Evolutionary conservation across 1,140 invertebrate species (phyloP), one percentile per base, ranked within the genome.

Genomic region (Littorina saxatilis): DNA sequence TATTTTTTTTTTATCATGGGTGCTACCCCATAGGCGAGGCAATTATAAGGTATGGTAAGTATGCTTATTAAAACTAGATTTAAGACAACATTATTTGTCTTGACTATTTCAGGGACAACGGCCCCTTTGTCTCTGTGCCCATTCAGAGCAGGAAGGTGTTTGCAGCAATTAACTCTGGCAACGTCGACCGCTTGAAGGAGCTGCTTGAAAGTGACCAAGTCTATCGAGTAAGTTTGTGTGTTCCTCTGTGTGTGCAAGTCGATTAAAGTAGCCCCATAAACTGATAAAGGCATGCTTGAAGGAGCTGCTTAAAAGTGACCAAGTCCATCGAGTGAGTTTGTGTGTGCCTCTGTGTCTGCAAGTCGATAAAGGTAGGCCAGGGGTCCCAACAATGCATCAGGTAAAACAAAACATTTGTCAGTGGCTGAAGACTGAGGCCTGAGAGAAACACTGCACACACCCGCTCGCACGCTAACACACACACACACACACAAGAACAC

Each of bases 121-220:
- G 93, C 70, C 93, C 93, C 32, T 92, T 91, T 83, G 88, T 94
- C 29, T 94, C 93, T 9, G 87, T 90, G n/a, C 80, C 88, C 23
- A 90, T 91, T 29, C 88, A 93, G 74, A 91, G 90, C 11, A 92
- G 92, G 83, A 84, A 93, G 52, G 84, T 92, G 1, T 93, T 94
- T 80, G 85, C 93, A 76, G 93, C 93, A 70, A 89, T 93, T 50
- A 63, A 87, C 35, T 76, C 87, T 17, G 89, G 90, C 63, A 92
- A 93, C 84, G 70, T 88, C n/a, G 84, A 87, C 13, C 68, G 88
- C 27, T 79, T 93, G 11, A 87, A 92, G 55, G 83, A 84, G 11
- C 78, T 93, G 32, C 81, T 93, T 4, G 88, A 88, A 20, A 92
- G 93, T 79, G 88, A 83, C 20, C 87, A 90, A 68, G 86, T 91